Percentiles rank a stretch among this genome's conserved stretches.
Conservation (phyloP, 2,888 invertebrate species). For the Drosophila nigricruria region DNA sequence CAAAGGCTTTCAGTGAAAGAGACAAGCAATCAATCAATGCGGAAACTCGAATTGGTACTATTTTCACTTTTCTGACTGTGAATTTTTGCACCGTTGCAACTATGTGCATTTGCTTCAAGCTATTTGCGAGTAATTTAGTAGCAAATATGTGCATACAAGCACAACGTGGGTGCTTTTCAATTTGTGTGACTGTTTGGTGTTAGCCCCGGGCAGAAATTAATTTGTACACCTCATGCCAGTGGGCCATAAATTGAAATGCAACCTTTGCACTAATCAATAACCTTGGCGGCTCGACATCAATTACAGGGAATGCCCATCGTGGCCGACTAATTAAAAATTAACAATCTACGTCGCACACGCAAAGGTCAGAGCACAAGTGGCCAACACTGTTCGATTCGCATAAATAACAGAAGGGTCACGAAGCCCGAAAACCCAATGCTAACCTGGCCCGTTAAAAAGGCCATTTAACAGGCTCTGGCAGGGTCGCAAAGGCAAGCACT, state of each 20-base stretch:
- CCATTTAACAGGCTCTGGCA: constrained; percentile 4
- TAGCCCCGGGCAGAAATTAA: constrained; percentile 33
- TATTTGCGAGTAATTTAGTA: constrained; percentile 24
- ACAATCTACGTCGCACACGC: constrained; percentile 70
- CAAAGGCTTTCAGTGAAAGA: constrained; percentile 1
- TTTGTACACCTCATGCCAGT: constrained; percentile 35
- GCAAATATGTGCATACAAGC: constrained; percentile 8
- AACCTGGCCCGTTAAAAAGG: constrained; percentile 1
- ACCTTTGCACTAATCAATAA: constrained; percentile 69
- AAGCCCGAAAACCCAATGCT: constrained; percentile 3
- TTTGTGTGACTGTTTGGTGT: constrained; percentile 19
- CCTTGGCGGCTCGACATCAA: constrained; percentile 55
- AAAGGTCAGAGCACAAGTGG: constrained; percentile 67
- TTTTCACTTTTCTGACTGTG: constrained; percentile 17
- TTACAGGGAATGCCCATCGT: constrained; percentile 29
- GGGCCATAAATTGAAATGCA: constrained; percentile 76
- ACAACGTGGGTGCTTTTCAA: constrained; percentile 20
- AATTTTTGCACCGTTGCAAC: constrained; percentile 16
- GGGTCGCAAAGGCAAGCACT: background rate
- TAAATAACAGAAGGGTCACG: constrained; percentile 51
- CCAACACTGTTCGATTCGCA: constrained; percentile 54
- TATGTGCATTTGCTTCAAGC: constrained; percentile 5
- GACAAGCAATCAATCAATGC: constrained; percentile 61
- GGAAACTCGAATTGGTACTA: constrained; percentile 22
- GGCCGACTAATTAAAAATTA: constrained; percentile 78